Percentiles rank a stretch among this genome's conserved stretches.
These are phyloP conservation scores for Scelioninae gen. 2 DNA, from an alignment of 2,888 invertebrate species.

Conservation along the genomic window DNA sequence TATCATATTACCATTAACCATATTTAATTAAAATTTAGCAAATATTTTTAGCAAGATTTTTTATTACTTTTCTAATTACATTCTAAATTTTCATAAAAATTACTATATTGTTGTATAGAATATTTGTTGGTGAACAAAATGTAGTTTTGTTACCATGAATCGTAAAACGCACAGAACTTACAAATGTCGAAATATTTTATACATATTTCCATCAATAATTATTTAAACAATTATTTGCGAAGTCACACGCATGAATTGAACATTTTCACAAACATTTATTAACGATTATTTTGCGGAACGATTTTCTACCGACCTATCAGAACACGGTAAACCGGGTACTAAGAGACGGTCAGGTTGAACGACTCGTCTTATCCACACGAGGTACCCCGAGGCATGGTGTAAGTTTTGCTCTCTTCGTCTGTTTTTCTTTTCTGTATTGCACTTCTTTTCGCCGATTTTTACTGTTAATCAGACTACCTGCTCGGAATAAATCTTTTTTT, in stretches of 20 bases:
- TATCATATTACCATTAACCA: no score
- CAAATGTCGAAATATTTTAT: slow-evolving; percentile 18
- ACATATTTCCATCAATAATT: slow-evolving; percentile 26
- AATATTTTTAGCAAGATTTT: no score
- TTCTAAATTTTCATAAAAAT: no score
- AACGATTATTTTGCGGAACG: slow-evolving; percentile 41
- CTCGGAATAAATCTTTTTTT: slow-evolving; percentile 40
- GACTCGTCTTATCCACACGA: slow-evolving; percentile 69
- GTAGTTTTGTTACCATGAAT: no score
- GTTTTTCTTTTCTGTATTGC: slow-evolving; percentile 58
- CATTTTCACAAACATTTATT: slow-evolving; percentile 33
- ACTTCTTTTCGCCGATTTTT: slow-evolving; percentile 64
- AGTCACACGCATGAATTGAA: slow-evolving; percentile 22
- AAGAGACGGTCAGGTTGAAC: slow-evolving; percentile 65
- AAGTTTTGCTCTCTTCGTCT: slow-evolving; percentile 58
- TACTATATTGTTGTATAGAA: no score
- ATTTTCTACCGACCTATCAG: slow-evolving; percentile 61
- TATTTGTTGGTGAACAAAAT: no score
- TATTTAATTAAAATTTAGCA: no score
- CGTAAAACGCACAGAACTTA: slow-evolving; percentile 29
- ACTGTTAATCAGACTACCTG: slow-evolving; percentile 64
- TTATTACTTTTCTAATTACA: no score
- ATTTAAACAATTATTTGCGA: slow-evolving; percentile 1
- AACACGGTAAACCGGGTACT: slow-evolving; percentile 68
- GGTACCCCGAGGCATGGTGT: slow-evolving; percentile 61